Evolutionary conservation across 2,888 invertebrate species (phyloP).

Genomic region (Lampropteryx suffumata): DNA sequence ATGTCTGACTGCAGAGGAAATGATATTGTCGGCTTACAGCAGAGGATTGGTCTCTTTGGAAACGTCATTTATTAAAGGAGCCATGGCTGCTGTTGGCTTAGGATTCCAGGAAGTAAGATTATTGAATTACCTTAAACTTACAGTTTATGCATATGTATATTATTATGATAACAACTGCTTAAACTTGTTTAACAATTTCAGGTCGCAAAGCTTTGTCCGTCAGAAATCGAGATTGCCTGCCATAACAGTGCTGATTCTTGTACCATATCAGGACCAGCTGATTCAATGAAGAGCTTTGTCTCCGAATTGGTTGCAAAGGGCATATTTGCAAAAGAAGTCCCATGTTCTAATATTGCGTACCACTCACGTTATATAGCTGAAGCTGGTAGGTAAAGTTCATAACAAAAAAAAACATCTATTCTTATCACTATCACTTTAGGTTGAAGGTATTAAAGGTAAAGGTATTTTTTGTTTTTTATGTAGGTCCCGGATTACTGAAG

Average conservation of each 20-base stretch:
- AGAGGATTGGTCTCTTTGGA: conserved; percentile 87
- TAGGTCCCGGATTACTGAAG: conserved; percentile 78
- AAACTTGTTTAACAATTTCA: conserved; percentile 19
- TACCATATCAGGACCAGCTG: conserved; percentile 88
- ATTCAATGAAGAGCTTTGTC: conserved; percentile 81
- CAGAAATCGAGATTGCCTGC: conserved; percentile 84
- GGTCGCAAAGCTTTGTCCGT: conserved; percentile 58
- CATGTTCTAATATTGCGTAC: conserved; percentile 91
- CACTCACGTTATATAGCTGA: conserved; percentile 90
- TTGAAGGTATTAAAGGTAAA: no score
- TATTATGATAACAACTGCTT: no score
- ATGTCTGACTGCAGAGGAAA: conserved; percentile 90
- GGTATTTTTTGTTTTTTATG: neutral
- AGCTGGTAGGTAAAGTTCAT: conserved; percentile 64
- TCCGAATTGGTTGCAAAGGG: conserved; percentile 51
- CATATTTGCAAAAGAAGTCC: conserved; percentile 52
- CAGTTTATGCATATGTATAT: no score
- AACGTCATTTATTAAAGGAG: conserved; percentile 84
- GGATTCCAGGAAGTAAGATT: conserved; percentile 71
- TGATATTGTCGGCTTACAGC: conserved; percentile 89
- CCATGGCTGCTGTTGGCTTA: conserved; percentile 94
- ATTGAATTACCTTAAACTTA: neutral
- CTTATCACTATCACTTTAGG: neutral
- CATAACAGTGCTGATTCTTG: conserved; percentile 90
- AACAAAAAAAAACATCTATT: no score